Percentiles rank a stretch among this genome's conserved stretches.
Evolutionary conservation across 2,888 invertebrate species (phyloP).

Genomic region (Proisotoma minuta): DNA sequence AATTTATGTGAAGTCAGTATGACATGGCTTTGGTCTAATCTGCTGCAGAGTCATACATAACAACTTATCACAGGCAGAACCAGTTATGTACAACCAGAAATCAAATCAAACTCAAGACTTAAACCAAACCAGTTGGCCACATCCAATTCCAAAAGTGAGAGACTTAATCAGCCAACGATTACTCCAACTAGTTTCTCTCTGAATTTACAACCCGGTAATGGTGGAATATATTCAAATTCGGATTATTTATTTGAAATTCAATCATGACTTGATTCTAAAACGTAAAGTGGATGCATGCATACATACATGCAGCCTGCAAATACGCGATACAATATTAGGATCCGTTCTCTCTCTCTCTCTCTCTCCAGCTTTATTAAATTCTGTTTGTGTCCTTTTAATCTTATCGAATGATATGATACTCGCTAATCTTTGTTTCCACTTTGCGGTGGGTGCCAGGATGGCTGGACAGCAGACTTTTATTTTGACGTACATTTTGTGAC

Average conservation of each 20-base stretch:
- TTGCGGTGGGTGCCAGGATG: slow-evolving; percentile 1
- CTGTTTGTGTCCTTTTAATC: neutral
- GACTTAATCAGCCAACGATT: neutral
- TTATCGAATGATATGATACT: no score
- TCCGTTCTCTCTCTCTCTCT: no score
- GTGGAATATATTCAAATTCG: neutral
- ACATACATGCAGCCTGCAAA: no score
- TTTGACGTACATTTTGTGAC: neutral
- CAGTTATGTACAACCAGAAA: neutral
- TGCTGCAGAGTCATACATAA: neutral
- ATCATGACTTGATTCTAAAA: slow-evolving; percentile 4
- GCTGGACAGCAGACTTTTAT: neutral
- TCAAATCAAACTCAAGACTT: neutral
- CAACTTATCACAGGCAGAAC: neutral
- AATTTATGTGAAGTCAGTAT: neutral
- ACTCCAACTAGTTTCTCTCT: neutral
- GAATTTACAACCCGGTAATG: neutral
- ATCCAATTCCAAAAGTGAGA: neutral
- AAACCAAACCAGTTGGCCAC: neutral
- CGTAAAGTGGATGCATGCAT: no score
- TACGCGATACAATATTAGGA: no score
- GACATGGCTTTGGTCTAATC: neutral
- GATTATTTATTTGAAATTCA: neutral
- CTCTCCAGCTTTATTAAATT: no score
- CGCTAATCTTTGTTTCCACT: slow-evolving; percentile 2